These are phyloP conservation scores for Yponomeuta plumbellus DNA, from an alignment of 2,888 invertebrate genomes.

Conservation along the genomic window DNA sequence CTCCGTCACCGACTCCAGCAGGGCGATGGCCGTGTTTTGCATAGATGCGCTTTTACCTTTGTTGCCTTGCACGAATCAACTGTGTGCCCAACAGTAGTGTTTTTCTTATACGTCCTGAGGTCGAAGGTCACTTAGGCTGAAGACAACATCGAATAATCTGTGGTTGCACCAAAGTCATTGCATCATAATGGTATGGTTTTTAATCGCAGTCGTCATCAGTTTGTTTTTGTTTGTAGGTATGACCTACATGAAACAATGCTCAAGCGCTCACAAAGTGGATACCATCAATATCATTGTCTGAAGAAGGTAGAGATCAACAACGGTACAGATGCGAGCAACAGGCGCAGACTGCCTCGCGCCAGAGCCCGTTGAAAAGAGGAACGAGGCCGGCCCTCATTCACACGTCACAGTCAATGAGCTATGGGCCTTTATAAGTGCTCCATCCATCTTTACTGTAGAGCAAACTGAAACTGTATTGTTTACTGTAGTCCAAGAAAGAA, in stretches of 20 bases:
- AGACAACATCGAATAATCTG: not conserved
- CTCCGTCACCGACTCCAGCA: conserved; percentile 66
- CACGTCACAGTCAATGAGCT: conserved; percentile 57
- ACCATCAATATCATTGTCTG: not conserved
- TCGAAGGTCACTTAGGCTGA: too few species aligned
- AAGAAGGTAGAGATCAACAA: not conserved
- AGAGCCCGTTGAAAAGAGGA: conserved; percentile 34
- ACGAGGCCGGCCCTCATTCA: conserved; percentile 62
- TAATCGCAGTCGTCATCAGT: not conserved
- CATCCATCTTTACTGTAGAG: not conserved
- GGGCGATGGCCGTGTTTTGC: conserved; percentile 71
- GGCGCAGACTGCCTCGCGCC: conserved; percentile 35
- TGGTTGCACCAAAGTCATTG: not conserved
- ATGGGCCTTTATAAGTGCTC: conserved; percentile 46
- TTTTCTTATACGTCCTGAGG: conserved; percentile 11
- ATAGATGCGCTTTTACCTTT: conserved; percentile 56
- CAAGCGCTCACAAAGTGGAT: not conserved
- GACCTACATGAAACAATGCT: too few species aligned
- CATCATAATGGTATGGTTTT: conserved; percentile 9
- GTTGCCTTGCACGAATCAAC: conserved; percentile 36
- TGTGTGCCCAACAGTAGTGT: conserved; percentile 35
- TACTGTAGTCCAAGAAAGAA: too few species aligned
- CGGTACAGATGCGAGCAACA: conserved; percentile 33
- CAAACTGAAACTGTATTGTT: not conserved
- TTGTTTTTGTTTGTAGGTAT: too few species aligned